Evolutionary conservation across 2,797 vertebrate species (phyloP).

Genomic region (Xiphorhynchus erythropygius): DNA sequence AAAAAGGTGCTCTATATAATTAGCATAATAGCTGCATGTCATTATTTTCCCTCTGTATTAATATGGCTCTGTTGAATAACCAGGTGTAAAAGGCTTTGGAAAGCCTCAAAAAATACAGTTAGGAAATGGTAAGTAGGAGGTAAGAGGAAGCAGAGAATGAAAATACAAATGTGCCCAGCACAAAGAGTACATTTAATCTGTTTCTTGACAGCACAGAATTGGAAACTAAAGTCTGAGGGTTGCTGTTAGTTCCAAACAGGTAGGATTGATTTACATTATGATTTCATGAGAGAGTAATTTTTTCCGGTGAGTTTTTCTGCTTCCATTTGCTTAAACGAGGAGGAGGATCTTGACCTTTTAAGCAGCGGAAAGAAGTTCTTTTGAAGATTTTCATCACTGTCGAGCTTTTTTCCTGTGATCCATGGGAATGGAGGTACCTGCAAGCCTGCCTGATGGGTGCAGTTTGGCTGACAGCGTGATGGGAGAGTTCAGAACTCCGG

Average conservation of each 20-base stretch:
- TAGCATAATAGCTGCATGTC: background rate
- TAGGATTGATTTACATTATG: constrained; percentile 32
- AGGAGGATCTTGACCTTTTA: constrained; percentile 29
- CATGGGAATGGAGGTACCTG: background rate
- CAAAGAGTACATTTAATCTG: background rate
- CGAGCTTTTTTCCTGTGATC: background rate
- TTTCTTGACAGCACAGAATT: background rate
- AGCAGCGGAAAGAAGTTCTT: background rate
- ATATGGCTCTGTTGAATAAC: constrained; percentile 11
- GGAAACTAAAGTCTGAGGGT: background rate
- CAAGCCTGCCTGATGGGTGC: background rate
- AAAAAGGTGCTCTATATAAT: constrained; percentile 5
- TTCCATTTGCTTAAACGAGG: constrained; percentile 39
- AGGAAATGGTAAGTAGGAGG: background rate
- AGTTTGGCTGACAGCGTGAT: constrained; percentile 10
- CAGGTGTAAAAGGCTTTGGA: background rate
- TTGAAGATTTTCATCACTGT: background rate
- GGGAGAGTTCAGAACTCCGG: background rate
- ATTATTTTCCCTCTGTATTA: background rate
- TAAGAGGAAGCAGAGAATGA: background rate
- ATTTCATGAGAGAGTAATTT: constrained; percentile 3
- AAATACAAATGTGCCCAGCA: background rate
- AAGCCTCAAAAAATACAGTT: background rate
- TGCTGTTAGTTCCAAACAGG: constrained; percentile 18
- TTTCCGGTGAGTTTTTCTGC: background rate